These are phyloP conservation scores for Pyrrhosoma nymphula DNA, from an alignment of 2,888 invertebrate genomes.

Conservation along the genomic window DNA sequence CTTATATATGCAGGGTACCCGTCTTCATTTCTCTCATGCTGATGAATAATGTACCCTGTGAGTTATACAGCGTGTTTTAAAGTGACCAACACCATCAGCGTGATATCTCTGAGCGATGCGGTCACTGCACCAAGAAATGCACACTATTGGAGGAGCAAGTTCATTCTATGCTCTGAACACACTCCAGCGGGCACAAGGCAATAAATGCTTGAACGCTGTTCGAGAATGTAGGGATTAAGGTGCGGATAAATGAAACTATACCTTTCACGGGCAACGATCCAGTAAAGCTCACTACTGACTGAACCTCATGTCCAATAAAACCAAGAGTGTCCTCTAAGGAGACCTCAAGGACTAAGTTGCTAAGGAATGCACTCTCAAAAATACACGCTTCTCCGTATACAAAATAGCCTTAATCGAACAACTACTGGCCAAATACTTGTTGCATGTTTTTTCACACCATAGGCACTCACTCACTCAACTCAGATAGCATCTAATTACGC, in stretches of 20 bases:
- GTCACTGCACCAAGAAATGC: background rate
- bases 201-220: background rate
- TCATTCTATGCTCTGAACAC: background rate
- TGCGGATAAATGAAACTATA: background rate
- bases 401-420: background rate
- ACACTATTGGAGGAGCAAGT: background rate
- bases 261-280: conserved; percentile 6
- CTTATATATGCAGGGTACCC: no score
- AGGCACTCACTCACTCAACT: no score
- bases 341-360: background rate
- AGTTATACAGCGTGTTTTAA: no score
- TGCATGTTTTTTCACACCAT: no score
- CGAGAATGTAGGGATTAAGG: no score
- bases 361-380: background rate
- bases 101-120: background rate
- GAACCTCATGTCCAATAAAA: background rate
- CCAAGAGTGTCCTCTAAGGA: background rate
- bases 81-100: no score
- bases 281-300: background rate
- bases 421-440: background rate
- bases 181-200: background rate
- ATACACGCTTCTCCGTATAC: background rate
- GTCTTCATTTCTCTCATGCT: no score
- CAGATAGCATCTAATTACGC: no score
- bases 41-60: no score